Evolutionary conservation across 2,888 invertebrate genomes (phyloP).

Genomic region (Lasioglossum pauxillum): DNA sequence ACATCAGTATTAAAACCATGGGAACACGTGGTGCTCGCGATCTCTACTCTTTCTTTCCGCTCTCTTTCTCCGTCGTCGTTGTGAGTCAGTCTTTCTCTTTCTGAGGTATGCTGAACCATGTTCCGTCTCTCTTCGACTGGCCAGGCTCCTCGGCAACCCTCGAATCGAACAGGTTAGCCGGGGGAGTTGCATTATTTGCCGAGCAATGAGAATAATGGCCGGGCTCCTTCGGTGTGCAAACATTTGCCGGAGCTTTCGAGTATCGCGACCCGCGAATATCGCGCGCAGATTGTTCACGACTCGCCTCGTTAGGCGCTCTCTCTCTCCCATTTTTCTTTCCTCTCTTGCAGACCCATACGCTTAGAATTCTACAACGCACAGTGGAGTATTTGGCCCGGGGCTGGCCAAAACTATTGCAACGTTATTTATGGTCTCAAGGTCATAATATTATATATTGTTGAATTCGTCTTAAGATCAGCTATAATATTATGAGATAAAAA

Average conservation of each 20-base stretch:
- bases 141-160: constrained; percentile 26
- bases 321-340: not conserved
- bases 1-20: constrained; percentile 63
- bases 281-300: constrained; percentile 53
- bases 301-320: constrained; percentile 58
- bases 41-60: constrained; percentile 23
- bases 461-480: no score
- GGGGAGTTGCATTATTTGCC: constrained; percentile 75
- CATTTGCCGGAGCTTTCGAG: constrained; percentile 65
- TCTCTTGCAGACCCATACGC: constrained; percentile 31
- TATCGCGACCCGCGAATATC: constrained; percentile 60
- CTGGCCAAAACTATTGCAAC: no score
- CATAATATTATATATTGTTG: no score
- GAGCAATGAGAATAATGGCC: constrained; percentile 71
- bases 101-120: not conserved
- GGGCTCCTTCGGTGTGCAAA: constrained; percentile 64
- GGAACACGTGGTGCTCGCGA: constrained; percentile 60
- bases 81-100: not conserved
- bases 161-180: constrained; percentile 59
- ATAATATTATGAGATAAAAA: no score
- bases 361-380: constrained; percentile 55
- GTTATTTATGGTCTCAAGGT: no score
- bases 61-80: constrained; percentile 12
- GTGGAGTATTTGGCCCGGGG: no score
- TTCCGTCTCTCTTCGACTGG: not conserved